Evolutionary conservation across 2,888 invertebrate genomes (phyloP), one percentile per base, ranked within the genome.

Genomic region (Lysandra coridon): DNA sequence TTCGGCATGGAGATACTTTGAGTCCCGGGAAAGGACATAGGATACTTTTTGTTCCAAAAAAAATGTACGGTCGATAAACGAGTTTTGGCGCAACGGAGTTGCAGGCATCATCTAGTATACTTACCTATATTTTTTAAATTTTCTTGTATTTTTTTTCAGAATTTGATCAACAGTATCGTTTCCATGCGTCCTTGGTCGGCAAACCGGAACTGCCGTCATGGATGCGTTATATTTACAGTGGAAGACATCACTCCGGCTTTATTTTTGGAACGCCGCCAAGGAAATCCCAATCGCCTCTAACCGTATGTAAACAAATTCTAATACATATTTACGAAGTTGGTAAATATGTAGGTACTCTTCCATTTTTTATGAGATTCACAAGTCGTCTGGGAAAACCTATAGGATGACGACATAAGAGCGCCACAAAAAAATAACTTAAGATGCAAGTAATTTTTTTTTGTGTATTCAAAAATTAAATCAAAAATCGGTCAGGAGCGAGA

Each of bases 121-220:
- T 23, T 23, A 23, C 23, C 23, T 23, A 23, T 23, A 23, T 23
- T 23, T 23, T 23, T 23, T 23, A 0, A 23, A 23, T 23, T 23
- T 23, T 23, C 23, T 23, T 23, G 23, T 23, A 23, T 60, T 82
- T 78, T 78, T 78, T 88, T 89, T 10, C 87, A 96, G 96, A 95
- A 83, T 95, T 94, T 80, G 93, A 94, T 81, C 95, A 96, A 84
- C 96, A 96, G 82, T 97, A 96, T 86, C 95, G 96, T 1, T 98
- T 97, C 89, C 96, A 97, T 82, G 96, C 97, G 0, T 96, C 98
- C 0, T 88, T 98, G 80, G 88, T 96, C 78, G 96, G 97, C 82
- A 96, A 97, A 82, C 98, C 98, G 0, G 98, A 98, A 89, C 92
- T 98, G 73, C 98, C 98, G 0, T 94, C 96, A 4, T 98, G 98